Percentiles rank a stretch among this genome's conserved stretches.
These are phyloP conservation scores for Smittia aterrima DNA, from an alignment of 2,888 invertebrate genomes.

Conservation along the genomic window DNA sequence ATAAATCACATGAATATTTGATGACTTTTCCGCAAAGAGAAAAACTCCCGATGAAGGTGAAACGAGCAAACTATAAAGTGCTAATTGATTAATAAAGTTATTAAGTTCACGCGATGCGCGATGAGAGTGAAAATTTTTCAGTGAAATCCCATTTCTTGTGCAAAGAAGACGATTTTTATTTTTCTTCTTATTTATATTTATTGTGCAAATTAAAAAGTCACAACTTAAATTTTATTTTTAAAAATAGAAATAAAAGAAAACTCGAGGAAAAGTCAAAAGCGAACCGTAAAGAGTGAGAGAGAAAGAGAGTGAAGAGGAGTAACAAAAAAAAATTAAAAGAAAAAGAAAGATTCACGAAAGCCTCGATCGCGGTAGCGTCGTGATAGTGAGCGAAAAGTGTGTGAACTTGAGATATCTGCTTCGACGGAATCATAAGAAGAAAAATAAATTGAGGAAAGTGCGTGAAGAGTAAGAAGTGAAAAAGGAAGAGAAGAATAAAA, in stretches of 20 bases:
- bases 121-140: no score
- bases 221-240: constrained; percentile 6
- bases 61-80: constrained; percentile 3
- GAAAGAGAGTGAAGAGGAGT: not conserved
- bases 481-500: not conserved
- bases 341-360: not conserved
- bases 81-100: not conserved
- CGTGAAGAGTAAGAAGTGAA: not conserved
- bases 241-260: constrained; percentile 12
- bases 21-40: not conserved
- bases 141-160: not conserved
- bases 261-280: not conserved
- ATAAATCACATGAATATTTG: not conserved
- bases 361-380: not conserved
- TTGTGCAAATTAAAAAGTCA: constrained; percentile 10
- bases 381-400: not conserved
- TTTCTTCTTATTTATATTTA: not conserved
- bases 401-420: constrained; percentile 17
- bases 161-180: not conserved
- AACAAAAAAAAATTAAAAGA: not conserved
- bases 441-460: not conserved
- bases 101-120: not conserved
- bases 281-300: not conserved
- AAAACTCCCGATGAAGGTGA: not conserved
- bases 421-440: not conserved